Evolutionary conservation across 2,888 invertebrate genomes (phyloP).

Genomic region (Cantharis flavilabris): DNA sequence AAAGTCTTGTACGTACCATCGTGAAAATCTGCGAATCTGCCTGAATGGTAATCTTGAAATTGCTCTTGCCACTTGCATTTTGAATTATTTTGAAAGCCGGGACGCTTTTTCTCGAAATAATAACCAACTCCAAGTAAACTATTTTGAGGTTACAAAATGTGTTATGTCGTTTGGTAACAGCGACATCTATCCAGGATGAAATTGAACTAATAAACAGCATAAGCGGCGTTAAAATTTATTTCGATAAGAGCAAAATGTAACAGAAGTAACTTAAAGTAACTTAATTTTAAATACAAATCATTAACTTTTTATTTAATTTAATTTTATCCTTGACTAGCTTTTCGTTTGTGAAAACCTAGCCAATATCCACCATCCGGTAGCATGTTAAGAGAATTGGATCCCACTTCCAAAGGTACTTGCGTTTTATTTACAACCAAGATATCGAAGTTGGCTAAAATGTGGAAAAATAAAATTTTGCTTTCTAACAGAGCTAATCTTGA

Average conservation of each 20-base stretch:
- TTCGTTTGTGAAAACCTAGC: slow-evolving; percentile 35
- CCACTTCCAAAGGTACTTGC: slow-evolving; percentile 39
- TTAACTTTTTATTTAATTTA: not conserved
- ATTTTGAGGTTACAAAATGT: slow-evolving; percentile 14
- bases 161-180: not conserved
- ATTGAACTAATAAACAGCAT: not conserved
- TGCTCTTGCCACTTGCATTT: slow-evolving; percentile 35
- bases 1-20: slow-evolving; percentile 39
- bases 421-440: slow-evolving; percentile 41
- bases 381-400: slow-evolving; percentile 32
- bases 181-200: not conserved
- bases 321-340: not conserved
- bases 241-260: not conserved
- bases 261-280: too few species aligned
- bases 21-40: slow-evolving; percentile 40
- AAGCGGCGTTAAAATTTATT: not conserved
- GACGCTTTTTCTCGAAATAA: not conserved
- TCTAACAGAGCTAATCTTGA: slow-evolving; percentile 48
- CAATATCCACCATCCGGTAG: slow-evolving; percentile 41
- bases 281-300: too few species aligned
- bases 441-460: slow-evolving; percentile 41
- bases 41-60: slow-evolving; percentile 28
- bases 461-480: slow-evolving; percentile 44
- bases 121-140: not conserved
- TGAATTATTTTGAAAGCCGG: not conserved